These are phyloP conservation scores for Sycophaga agraensis DNA, from an alignment of 1,140 invertebrate species.

Conservation along the genomic window DNA sequence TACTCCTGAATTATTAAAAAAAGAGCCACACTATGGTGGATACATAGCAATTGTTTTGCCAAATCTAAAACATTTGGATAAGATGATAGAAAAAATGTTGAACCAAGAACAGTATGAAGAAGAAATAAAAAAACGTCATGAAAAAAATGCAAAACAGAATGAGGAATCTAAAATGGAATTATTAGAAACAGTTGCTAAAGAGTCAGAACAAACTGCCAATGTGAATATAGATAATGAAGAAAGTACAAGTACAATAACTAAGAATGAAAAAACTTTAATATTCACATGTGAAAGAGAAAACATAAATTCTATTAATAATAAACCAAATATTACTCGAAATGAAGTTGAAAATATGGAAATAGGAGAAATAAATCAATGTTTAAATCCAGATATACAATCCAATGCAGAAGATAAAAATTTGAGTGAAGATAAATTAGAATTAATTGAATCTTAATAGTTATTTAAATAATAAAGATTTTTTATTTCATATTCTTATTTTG, in stretches of 20 bases:
- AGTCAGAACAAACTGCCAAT: not conserved
- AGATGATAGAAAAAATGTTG: constrained; percentile 54
- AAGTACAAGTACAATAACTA: not conserved
- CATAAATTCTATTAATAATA: not conserved
- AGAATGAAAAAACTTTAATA: not conserved
- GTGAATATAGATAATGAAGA: not conserved
- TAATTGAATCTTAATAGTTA: constrained; percentile 1
- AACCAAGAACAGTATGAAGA: constrained; percentile 53
- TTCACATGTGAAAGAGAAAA: not conserved
- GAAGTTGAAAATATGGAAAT: not conserved
- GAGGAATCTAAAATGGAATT: not conserved
- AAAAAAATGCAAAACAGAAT: not conserved
- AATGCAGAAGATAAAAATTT: not conserved
- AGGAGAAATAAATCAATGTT: too few species aligned
- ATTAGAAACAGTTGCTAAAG: not conserved
- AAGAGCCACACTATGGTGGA: constrained; percentile 67
- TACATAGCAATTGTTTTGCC: constrained; percentile 77
- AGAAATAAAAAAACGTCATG: constrained; percentile 31
- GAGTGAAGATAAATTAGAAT: too few species aligned
- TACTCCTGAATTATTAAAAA: constrained; percentile 66
- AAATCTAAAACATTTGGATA: constrained; percentile 60
- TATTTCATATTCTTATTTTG: not conserved
- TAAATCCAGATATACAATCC: too few species aligned
- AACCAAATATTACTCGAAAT: not conserved
- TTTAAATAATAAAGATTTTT: constrained; percentile 17